Base-by-base conservation (phyloP, 2,888 invertebrate species). In the Pocota personata region DNA sequence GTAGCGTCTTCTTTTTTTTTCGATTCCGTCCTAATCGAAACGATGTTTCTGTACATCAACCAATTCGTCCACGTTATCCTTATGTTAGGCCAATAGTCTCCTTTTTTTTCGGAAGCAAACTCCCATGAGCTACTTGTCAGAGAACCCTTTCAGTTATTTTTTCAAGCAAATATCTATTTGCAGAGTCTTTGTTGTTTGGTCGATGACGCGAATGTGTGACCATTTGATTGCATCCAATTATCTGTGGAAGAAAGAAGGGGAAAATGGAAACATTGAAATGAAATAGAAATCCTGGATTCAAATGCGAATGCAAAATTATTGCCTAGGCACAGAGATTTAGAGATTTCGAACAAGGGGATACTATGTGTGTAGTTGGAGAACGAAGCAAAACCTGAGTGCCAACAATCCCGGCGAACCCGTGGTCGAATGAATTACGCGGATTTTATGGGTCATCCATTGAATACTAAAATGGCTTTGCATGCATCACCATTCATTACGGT, bases 391-490 rank as follows among this genome's bases (percentile, higher is more conserved):
- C 72, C 69, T 75, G 21, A 75, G 75, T 46, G 80, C 80, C 80
- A 76, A 86, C 84, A 84, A 80, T 58, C 76, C 80, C 73, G 50
- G 30, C 80, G 76, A 50, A 76, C 46, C 66, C 66, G 76, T 86
- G 82, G 82, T 86, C 86, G 76, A 86, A 86, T 86, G 86, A 86
- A 86, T 86, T 80, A 86, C 86, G 86, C 82, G 86, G 76, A 86
- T 86, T 86, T 86, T 79, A 84, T 84, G 84, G 84, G 84, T 84
- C 75, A 84, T 80, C 84, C 84, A 84, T 84, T 84, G 84, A 84
- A 84, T 84, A 75, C 84, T 80, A 52, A 86, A 86, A 86, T 76
- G 80, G 86, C 82, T 82, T 77, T 86, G 86, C 80, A 86, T 86
- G 86, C 82, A 86, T 82, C 86, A 86, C 86, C 86, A 86, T 86